A percentile compares a stretch with the other conserved stretches of the same genome.
Evolutionary conservation across 2,113 vertebrate species (phyloP).

Genomic region (Hippocampus mohnikei): DNA sequence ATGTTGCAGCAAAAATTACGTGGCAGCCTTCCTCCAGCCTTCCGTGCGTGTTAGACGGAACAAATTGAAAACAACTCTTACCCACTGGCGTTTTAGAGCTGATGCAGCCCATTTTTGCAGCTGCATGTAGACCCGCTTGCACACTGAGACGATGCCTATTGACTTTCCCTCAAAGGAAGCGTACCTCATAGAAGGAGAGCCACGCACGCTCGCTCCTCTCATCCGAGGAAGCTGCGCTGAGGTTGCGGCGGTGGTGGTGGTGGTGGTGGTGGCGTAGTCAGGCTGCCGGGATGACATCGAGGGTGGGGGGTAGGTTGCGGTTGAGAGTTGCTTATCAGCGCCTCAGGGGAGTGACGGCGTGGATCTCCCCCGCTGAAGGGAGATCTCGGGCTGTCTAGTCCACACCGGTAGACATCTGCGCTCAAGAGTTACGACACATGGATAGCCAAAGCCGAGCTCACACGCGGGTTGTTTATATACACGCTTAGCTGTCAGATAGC

Average conservation of each 20-base stretch:
- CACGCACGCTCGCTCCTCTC: conserved; percentile 34
- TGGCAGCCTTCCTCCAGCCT: conserved; percentile 6
- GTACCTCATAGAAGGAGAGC: conserved; percentile 69
- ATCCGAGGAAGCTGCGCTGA: conserved; percentile 40
- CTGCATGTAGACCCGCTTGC: conserved; percentile 41
- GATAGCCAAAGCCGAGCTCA: conserved; percentile 39
- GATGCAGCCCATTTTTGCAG: conserved; percentile 82
- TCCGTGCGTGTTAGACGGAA: conserved; percentile 25
- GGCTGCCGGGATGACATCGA: conserved; percentile 41
- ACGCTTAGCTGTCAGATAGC: not conserved
- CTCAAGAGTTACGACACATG: conserved; percentile 15
- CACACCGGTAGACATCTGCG: conserved; percentile 4
- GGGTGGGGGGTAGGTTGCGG: conserved; percentile 43
- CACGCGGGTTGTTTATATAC: conserved; percentile 52
- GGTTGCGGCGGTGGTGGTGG: conserved; percentile 29
- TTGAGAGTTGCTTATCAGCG: conserved; percentile 49
- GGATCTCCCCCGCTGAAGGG: conserved; percentile 10
- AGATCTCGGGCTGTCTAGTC: conserved; percentile 15
- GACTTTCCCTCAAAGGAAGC: conserved; percentile 22
- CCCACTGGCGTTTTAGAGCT: conserved; percentile 83
- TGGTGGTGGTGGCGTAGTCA: conserved; percentile 42
- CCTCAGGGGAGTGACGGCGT: conserved; percentile 62
- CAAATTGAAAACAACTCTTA: conserved; percentile 71
- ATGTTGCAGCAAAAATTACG: conserved; percentile 53
- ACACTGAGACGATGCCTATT: not conserved